A percentile compares a stretch with the other conserved stretches of the same genome.
Evolutionary conservation across 2,113 vertebrate species (phyloP).

Genomic region (Corythornis cristatus): DNA sequence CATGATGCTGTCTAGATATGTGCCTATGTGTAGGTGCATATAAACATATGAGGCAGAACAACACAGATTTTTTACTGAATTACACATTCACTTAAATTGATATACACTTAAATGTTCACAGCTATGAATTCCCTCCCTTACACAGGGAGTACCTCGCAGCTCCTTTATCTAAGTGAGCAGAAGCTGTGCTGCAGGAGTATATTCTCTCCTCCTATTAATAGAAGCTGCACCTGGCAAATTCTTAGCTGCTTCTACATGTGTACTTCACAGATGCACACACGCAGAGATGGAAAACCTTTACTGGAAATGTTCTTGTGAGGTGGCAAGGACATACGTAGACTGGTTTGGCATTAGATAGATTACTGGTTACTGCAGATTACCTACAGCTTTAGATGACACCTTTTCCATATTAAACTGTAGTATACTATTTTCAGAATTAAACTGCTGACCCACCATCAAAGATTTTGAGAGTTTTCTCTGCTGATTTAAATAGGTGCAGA

Average conservation of each 20-base stretch:
- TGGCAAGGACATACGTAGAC: background rate
- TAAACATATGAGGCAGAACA: background rate
- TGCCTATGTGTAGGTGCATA: rapidly evolving
- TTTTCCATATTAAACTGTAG: background rate
- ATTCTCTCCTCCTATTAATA: background rate
- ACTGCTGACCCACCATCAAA: background rate
- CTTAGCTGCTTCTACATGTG: background rate
- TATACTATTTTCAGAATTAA: background rate
- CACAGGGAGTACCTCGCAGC: background rate
- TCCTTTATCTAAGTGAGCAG: background rate
- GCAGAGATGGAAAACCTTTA: background rate
- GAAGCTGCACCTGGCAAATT: slow-evolving; percentile 1
- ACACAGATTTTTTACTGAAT: background rate
- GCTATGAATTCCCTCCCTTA: background rate
- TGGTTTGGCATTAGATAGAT: background rate
- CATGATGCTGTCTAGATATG: background rate
- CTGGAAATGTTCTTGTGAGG: background rate
- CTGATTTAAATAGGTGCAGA: background rate
- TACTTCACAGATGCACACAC: background rate
- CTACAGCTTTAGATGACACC: background rate
- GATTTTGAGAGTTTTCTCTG: background rate
- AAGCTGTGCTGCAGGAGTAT: background rate
- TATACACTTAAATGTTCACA: background rate
- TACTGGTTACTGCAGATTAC: background rate
- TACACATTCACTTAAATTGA: too few relatives aligned